Percentiles rank a stretch among this genome's conserved stretches.
These are phyloP conservation scores for Drosophila persimilis DNA, from an alignment of 1,140 invertebrate genomes.

Conservation along the genomic window DNA sequence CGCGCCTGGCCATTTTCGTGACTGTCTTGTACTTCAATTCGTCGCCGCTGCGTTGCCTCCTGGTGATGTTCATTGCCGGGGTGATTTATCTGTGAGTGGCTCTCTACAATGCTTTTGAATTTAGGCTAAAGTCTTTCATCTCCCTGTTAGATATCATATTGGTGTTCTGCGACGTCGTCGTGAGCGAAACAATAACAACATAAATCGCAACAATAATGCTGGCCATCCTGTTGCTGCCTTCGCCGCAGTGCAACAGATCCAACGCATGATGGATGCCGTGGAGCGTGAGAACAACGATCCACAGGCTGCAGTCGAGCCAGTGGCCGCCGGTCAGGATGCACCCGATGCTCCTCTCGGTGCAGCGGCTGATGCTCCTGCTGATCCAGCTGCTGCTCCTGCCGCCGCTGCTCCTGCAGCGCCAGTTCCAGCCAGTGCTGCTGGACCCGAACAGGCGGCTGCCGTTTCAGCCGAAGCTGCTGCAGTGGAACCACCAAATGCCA, in stretches of 20 bases:
- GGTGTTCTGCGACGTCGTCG: slow-evolving; percentile 85
- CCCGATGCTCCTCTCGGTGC: slow-evolving; percentile 20
- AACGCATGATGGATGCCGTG: slow-evolving; percentile 72
- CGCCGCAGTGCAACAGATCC: slow-evolving; percentile 69
- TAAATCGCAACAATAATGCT: slow-evolving; percentile 82
- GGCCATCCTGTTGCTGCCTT: slow-evolving; percentile 62
- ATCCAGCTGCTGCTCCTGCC: slow-evolving; percentile 4
- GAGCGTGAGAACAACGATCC: slow-evolving; percentile 67
- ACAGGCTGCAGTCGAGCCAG: slow-evolving; percentile 41
- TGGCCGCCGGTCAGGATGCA: slow-evolving; percentile 52
- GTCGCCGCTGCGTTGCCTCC: slow-evolving; percentile 90
- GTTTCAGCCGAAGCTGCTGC: slow-evolving; percentile 54
- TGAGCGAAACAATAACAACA: slow-evolving; percentile 84
- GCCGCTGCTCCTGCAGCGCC: background rate
- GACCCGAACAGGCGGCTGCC: slow-evolving; percentile 31
- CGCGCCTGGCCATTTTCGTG: slow-evolving; percentile 89
- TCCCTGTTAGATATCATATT: slow-evolving; percentile 84
- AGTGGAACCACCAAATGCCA: slow-evolving; percentile 84
- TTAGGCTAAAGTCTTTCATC: background rate
- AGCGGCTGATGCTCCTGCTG: slow-evolving; percentile 1
- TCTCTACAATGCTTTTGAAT: background rate
- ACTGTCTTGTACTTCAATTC: slow-evolving; percentile 95
- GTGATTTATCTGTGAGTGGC: slow-evolving; percentile 91
- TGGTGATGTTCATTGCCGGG: slow-evolving; percentile 90
- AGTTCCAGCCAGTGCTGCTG: slow-evolving; percentile 34